Evolutionary conservation across 2,113 vertebrate species (phyloP).

Genomic region (Actenoides hombroni): DNA sequence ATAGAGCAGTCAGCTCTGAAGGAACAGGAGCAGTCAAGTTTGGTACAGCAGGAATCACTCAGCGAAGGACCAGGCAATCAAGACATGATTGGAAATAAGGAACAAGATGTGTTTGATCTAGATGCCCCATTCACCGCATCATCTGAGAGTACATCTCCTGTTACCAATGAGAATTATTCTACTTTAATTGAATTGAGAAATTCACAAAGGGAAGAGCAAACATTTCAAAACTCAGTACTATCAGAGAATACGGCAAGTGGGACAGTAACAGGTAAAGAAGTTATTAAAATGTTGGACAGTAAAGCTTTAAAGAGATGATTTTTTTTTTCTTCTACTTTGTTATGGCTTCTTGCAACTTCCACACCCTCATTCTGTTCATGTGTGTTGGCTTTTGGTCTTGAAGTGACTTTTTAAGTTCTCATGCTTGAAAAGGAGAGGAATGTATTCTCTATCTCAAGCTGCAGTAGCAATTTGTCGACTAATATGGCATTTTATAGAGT

Average conservation of each 20-base stretch:
- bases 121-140: not conserved
- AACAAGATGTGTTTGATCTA: not conserved
- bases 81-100: not conserved
- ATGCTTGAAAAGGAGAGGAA: not conserved
- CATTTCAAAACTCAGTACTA: not conserved
- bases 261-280: slow-evolving; percentile 65
- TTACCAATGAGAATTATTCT: not conserved
- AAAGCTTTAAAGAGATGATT: not conserved
- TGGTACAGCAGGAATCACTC: not conserved
- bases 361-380: not conserved
- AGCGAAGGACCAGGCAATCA: not conserved
- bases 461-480: not conserved
- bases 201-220: not conserved
- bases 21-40: not conserved
- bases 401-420: not conserved
- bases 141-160: not conserved
- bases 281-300: not conserved
- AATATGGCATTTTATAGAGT: not conserved
- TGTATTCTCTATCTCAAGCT: not conserved
- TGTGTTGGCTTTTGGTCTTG: not conserved
- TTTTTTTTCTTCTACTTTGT: not conserved
- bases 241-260: not conserved
- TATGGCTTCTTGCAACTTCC: not conserved
- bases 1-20: not conserved
- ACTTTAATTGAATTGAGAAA: not conserved